Base-by-base conservation (phyloP, 2,797 vertebrate species). In the Falco peregrinus region DNA sequence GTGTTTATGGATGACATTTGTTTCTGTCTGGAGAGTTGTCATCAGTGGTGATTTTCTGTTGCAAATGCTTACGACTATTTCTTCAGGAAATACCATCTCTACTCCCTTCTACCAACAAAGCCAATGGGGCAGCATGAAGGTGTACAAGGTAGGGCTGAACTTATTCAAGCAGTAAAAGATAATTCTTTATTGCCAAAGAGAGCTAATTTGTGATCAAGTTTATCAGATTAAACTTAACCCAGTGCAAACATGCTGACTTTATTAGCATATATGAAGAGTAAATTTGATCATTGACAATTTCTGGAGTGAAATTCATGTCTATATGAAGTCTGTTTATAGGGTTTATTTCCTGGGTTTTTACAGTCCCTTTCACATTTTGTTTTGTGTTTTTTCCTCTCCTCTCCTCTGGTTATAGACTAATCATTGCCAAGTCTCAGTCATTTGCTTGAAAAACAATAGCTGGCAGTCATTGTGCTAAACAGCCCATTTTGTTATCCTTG, bases 131-230 rank as follows among this genome's bases (percentile, higher is more conserved):
- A 87, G 21, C n/a, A 11, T 29, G 48, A 63, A 60, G 17, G 6
- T 13, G 1, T 53, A 33, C 47, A 64, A 68, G 75, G 18, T 28
- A 83, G 8, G 19, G 13, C 10, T 74, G 64, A 88, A 82, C 9
- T 2, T 91, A 96, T 89, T 91, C 80, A 95, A 96, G 67, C 19
- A 95, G 57, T 2, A 11, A 93, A 86, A 95, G 51, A 79, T 89
- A 67, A 90, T 76, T 89, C 80, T 95, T 93, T 85, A 64, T 63
- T 88, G 48, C 71, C 71, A 95, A 95, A 95, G 53, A 91, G 14
- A 89, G 56, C 13, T 95, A 97, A 76, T 33, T 95, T 82, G 37
- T 96, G 87, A 95, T 93, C 87, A 93, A 93, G 51, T 12, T 95
- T 79, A 91, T 78, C 96, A 51, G 31, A 57, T 63, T 74, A 90